phyloP scores from a whole-genome alignment of 2,113 vertebrate species.

The Sciurus niger region DNA sequence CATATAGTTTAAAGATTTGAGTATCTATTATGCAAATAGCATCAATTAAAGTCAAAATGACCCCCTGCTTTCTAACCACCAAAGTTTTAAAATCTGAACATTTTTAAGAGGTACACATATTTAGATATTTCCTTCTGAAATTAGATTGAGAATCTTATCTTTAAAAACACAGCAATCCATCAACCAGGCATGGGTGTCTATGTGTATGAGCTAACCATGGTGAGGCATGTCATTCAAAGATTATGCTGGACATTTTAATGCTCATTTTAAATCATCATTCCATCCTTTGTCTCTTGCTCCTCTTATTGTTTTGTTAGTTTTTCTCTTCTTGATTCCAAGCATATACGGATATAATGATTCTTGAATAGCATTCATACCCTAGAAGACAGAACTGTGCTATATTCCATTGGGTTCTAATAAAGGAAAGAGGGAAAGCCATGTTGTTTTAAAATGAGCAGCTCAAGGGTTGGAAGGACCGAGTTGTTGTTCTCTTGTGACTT shows the following conservation, averaged over 20 bases:
- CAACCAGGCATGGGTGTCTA: background rate
- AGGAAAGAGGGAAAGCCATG: background rate
- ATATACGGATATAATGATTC: background rate
- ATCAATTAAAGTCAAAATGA: background rate
- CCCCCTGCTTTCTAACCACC: background rate
- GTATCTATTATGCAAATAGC: background rate
- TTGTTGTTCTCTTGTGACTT: background rate
- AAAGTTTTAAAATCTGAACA: background rate
- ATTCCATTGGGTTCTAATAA: background rate
- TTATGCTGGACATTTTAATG: background rate
- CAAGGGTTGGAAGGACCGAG: background rate
- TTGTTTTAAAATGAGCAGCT: background rate
- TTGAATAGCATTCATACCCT: background rate
- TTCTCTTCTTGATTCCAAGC: background rate
- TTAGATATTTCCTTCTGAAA: background rate
- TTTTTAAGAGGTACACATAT: conserved; percentile 13
- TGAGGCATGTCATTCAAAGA: background rate
- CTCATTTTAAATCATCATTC: background rate
- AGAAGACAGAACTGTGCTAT: background rate
- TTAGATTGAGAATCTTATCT: background rate
- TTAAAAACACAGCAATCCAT: background rate
- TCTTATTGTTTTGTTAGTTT: background rate
- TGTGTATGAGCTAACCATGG: background rate
- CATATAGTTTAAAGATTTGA: background rate
- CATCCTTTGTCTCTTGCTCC: background rate